Base-by-base conservation (phyloP, 2,797 vertebrate genomes). In the Pseudotriccus pelzelni region DNA sequence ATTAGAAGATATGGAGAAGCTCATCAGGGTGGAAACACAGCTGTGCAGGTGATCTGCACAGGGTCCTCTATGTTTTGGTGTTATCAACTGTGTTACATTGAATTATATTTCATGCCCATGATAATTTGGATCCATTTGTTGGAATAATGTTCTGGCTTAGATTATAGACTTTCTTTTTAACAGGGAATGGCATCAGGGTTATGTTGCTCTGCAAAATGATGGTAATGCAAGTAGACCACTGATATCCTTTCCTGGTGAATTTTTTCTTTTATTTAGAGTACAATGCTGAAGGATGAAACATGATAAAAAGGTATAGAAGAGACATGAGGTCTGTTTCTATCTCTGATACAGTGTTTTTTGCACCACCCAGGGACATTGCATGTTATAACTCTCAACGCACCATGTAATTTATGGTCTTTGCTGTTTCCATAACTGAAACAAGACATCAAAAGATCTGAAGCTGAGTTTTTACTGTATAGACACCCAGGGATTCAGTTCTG, bases 71-170 rank as follows among this genome's bases (percentile, higher is more conserved):
- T 22, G 28, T 46, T 37, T 82, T 58, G 21, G 1, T 52, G 9
- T 44, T 75, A 76, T 50, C 22, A 76, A 78, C 20, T 82, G 18
- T 63, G 5, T 14, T 75, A 22, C 7, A 37, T 0, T 64, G 62
- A 49, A 39, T 67, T 47, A 14, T 25, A 36, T 55, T 82, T 79
- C n/a, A 49, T 49, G 22, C 3, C 28, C 7, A 63, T 12, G 22
- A 58, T 83, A 18, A 39, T 86, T 84, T 70, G 7, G 23, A 76
- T 75, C 15, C 17, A 25, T 89, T 92, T 63, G 11, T 66, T 82
- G 0, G 0, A 69, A 59, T 27, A 47, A 43, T 17, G 3, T 46
- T 16, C 21, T 87, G 44, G 9, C 5, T 62, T 25, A 24, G 25
- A 47, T 24, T 37, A 68, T 20, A 68, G 27, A 12, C 13, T 67